Base-by-base conservation (phyloP, 2,113 vertebrate genomes). In the Leucosticte australis region DNA sequence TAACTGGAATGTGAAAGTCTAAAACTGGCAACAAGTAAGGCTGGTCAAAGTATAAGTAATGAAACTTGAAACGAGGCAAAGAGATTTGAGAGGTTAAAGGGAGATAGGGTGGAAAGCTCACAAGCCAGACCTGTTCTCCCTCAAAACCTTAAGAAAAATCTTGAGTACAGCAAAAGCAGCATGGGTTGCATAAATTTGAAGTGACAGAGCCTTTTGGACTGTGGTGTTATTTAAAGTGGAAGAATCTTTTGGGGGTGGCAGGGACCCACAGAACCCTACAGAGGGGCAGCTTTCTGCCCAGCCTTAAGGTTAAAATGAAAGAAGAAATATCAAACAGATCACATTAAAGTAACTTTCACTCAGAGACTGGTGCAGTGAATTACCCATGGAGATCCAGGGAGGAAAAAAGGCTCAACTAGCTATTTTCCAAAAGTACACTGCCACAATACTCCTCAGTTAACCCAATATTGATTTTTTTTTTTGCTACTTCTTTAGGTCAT, bases 21-120 rank as follows among this genome's bases (percentile, higher is more conserved):
- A 91, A 92, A 97, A 85, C 28, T 85, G 83, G 95, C 87, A 96
- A 96, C 93, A 95, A 96, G 94, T 47, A 94, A 44, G 70, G 56
- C 67, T 94, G 82, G 95, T 92, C 91, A 95, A 95, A 95, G 89
- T 68, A 73, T 74, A 70, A 94, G 87, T 86, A 95, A 92, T 95
- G 94, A 95, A 95, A 97, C 77, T 89, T 93, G 90, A 96, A 95
- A 95, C 85, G 26, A 89, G 83, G 87, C 63, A 94, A 95, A 95
- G 87, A 96, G 82, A 94, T 95, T 95, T 90, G 74, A 90, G 80
- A 94, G 81, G 94, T 95, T 88, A 85, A 94, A 91, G 59, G 87
- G 82, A 95, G 91, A 97, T 52, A 94, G 87, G 56, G 67, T 60
- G 64, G 82, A 84, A 92, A 93, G 63, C 78, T 64, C 60, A 39